These are phyloP conservation scores for Arizona elegans DNA, from an alignment of 2,113 vertebrate genomes.

Conservation along the genomic window DNA sequence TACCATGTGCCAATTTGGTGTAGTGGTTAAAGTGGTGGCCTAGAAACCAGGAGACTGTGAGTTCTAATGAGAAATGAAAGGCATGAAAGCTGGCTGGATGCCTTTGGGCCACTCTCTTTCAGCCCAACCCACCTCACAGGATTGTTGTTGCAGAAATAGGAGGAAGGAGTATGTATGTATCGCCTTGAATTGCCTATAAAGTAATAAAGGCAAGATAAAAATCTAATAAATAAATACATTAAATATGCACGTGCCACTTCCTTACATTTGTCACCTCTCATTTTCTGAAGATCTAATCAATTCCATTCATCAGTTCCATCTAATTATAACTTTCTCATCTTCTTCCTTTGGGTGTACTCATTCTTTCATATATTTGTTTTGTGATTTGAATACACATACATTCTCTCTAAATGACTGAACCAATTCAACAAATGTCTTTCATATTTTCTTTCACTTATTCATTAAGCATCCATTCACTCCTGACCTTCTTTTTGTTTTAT, in stretches of 20 bases:
- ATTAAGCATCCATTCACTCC: neutral
- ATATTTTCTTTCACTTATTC: neutral
- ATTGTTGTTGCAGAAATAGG: too few species aligned
- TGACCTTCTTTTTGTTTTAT: neutral
- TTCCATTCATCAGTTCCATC: neutral
- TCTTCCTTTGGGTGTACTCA: neutral
- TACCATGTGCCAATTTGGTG: neutral
- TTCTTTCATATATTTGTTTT: neutral
- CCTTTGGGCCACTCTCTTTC: too few species aligned
- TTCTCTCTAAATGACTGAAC: neutral
- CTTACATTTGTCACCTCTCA: neutral
- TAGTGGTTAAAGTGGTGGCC: too few species aligned
- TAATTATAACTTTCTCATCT: neutral
- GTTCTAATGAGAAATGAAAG: too few species aligned
- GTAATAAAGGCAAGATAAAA: too few species aligned
- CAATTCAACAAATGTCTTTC: neutral
- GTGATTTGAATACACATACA: neutral
- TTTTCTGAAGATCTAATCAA: neutral
- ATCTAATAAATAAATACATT: too few species aligned
- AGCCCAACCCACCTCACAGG: too few species aligned
- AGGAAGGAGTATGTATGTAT: too few species aligned
- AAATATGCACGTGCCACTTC: neutral
- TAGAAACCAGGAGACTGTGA: too few species aligned
- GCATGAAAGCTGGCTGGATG: too few species aligned
- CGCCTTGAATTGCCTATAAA: too few species aligned